A percentile compares a stretch with the other conserved stretches of the same genome.
These are phyloP conservation scores for Equus quagga DNA, from an alignment of 2,113 vertebrate genomes.

Conservation along the genomic window DNA sequence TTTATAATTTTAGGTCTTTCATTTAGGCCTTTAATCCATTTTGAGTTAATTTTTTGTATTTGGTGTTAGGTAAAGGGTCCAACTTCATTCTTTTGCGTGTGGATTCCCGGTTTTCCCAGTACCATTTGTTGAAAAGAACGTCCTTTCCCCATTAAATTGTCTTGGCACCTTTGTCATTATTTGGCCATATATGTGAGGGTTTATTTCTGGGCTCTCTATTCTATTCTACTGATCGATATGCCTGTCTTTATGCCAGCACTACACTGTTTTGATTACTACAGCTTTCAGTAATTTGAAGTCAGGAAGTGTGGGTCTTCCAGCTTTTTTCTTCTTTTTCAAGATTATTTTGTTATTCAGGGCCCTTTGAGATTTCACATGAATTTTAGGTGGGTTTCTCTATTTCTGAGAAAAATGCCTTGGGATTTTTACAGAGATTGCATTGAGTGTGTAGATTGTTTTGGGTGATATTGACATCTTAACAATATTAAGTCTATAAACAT, in stretches of 20 bases:
- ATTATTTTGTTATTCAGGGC: not conserved
- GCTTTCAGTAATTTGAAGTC: not conserved
- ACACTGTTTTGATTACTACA: not conserved
- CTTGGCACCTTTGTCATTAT: not conserved
- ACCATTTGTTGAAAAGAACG: not conserved
- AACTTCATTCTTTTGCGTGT: not conserved
- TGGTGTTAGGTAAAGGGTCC: not conserved
- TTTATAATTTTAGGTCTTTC: not conserved
- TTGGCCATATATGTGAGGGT: not conserved
- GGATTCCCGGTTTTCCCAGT: not conserved
- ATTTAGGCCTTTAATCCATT: not conserved
- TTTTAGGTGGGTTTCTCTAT: not conserved
- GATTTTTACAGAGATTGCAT: not conserved
- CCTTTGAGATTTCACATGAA: not conserved
- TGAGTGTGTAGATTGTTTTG: not conserved
- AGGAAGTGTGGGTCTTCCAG: not conserved
- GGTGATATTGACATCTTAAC: not conserved
- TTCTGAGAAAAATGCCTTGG: not conserved
- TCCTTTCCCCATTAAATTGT: not conserved
- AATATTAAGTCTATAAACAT: not conserved
- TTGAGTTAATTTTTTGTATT: not conserved
- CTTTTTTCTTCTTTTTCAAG: not conserved
- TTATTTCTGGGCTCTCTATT: not conserved
- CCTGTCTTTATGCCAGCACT: not conserved
- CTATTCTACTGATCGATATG: not conserved